Evolutionary conservation across 1,140 invertebrate genomes (phyloP).

Genomic region (Eumaeus atala): DNA sequence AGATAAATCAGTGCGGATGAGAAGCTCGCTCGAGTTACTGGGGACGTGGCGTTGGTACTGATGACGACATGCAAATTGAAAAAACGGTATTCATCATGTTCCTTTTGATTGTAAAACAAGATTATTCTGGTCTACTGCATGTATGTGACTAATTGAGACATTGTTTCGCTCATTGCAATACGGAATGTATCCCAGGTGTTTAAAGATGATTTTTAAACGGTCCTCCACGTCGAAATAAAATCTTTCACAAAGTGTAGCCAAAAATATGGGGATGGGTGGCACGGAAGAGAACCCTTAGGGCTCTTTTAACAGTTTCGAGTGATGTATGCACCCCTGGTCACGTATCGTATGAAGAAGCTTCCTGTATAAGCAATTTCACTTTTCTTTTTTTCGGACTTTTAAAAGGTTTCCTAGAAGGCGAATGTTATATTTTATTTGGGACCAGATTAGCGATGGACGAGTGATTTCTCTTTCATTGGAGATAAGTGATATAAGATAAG

Average conservation of each 20-base stretch:
- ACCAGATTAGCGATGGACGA: slow-evolving; percentile 2
- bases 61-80: slow-evolving; percentile 4
- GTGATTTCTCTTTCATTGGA: slow-evolving; percentile 4
- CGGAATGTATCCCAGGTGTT: background rate
- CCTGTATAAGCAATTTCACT: slow-evolving; percentile 62
- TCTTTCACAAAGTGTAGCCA: slow-evolving; percentile 31
- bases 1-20: slow-evolving; percentile 6
- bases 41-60: background rate
- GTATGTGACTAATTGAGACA: slow-evolving; percentile 42
- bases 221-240: slow-evolving; percentile 27
- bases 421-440: slow-evolving; percentile 12
- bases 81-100: slow-evolving; percentile 19
- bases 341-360: slow-evolving; percentile 66
- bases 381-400: slow-evolving; percentile 43
- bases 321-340: slow-evolving; percentile 66
- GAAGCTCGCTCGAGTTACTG: background rate
- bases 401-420: slow-evolving; percentile 1
- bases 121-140: slow-evolving; percentile 42
- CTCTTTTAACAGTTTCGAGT: slow-evolving; percentile 62
- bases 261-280: slow-evolving; percentile 33
- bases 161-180: slow-evolving; percentile 12
- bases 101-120: slow-evolving; percentile 39
- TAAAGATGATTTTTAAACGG: slow-evolving; percentile 13
- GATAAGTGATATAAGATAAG: no score
- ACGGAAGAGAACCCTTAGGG: slow-evolving; percentile 44